These are phyloP conservation scores for Hirundo rustica DNA, from an alignment of 2,797 vertebrate species.

Conservation along the genomic window DNA sequence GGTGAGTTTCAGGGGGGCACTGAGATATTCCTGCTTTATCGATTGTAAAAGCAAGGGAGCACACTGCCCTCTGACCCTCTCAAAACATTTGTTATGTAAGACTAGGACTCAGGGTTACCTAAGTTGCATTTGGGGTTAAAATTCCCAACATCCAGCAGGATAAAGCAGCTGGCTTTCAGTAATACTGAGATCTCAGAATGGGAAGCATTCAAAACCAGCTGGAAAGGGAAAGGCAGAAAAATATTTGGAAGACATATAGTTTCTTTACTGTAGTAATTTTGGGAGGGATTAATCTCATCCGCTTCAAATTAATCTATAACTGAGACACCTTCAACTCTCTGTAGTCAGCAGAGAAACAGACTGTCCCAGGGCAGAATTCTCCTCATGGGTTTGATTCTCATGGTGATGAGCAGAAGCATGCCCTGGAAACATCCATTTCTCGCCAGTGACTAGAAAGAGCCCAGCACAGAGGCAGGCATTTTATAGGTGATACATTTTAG, in stretches of 20 bases:
- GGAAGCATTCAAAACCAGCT: neutral
- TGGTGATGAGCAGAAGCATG: neutral
- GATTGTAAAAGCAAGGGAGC: neutral
- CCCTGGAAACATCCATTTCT: neutral
- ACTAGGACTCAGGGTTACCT: neutral
- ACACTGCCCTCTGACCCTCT: neutral
- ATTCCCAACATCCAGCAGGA: neutral
- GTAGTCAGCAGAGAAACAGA: neutral
- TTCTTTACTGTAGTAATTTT: neutral
- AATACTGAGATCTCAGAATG: neutral
- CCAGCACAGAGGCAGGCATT: neutral
- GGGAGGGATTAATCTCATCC: neutral
- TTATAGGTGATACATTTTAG: neutral
- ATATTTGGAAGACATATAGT: neutral
- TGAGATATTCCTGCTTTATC: neutral
- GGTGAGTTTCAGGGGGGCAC: neutral
- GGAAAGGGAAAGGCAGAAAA: neutral
- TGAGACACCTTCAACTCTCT: neutral
- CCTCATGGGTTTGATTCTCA: neutral
- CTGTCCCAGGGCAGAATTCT: neutral
- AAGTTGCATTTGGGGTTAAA: neutral
- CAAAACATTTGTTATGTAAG: neutral
- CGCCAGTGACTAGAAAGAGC: neutral
- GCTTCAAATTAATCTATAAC: neutral
- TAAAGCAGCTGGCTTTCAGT: neutral